Percentiles rank a stretch among this genome's conserved stretches.
These are phyloP conservation scores for Lithobates pipiens DNA, from an alignment of 2,797 vertebrate genomes.

Conservation along the genomic window DNA sequence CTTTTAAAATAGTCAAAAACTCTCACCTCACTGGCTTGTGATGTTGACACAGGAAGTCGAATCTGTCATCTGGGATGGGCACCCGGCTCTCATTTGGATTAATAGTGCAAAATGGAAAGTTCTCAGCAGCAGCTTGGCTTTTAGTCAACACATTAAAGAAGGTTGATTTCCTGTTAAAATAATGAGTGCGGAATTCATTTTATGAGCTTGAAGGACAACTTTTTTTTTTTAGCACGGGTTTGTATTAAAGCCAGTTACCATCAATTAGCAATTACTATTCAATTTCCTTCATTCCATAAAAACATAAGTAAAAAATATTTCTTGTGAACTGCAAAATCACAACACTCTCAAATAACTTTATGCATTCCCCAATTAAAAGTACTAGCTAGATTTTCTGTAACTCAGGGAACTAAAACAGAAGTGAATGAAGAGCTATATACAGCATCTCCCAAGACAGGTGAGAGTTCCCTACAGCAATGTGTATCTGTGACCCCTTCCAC, in stretches of 20 bases:
- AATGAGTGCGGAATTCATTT: conserved; percentile 36
- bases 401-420: too few species aligned
- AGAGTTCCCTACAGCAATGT: too few species aligned
- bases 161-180: conserved; percentile 90
- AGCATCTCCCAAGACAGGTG: too few species aligned
- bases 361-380: background rate
- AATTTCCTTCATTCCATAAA: background rate
- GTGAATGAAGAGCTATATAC: background rate
- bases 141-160: conserved; percentile 96
- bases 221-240: background rate
- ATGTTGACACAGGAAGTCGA: conserved; percentile 91
- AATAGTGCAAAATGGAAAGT: conserved; percentile 96
- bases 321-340: background rate
- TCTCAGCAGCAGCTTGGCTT: conserved; percentile 91
- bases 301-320: background rate
- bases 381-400: background rate
- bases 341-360: background rate
- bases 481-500: too few species aligned
- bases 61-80: conserved; percentile 92
- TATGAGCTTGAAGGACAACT: conserved; percentile 17
- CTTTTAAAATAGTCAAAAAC: conserved; percentile 3
- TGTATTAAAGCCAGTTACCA: conserved; percentile 36
- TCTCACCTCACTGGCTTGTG: conserved; percentile 92
- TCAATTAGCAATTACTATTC: background rate
- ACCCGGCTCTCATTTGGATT: conserved; percentile 97